Conservation (phyloP, 2,888 invertebrate species). For the Acrobeloides nanus region DNA sequence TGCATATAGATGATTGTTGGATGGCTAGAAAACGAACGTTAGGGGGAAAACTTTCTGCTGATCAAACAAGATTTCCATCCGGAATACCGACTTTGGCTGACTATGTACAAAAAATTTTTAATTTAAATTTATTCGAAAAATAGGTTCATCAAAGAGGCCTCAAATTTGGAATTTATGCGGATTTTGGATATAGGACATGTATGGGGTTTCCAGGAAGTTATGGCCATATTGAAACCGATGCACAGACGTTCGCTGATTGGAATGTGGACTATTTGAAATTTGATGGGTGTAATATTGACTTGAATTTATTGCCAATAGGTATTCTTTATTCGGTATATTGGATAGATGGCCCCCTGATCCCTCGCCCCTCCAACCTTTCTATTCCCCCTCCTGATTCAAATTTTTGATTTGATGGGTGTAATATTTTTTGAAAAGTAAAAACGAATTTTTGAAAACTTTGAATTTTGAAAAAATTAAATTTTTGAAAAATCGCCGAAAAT, state of each 20-base stretch:
- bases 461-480: too few relatives aligned
- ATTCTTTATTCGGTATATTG: too few relatives aligned
- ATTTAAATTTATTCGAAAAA: too few relatives aligned
- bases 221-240: constrained; percentile 76
- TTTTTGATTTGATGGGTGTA: constrained; percentile 77
- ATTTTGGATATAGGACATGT: constrained; percentile 92
- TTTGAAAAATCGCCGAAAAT: too few relatives aligned
- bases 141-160: constrained; percentile 86
- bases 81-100: too few relatives aligned
- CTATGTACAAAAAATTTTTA: too few relatives aligned
- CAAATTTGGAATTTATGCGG: constrained; percentile 94
- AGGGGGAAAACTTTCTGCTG: too few relatives aligned
- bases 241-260: constrained; percentile 87
- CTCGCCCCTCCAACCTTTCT: too few relatives aligned
- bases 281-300: constrained; percentile 89
- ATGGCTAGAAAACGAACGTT: too few relatives aligned
- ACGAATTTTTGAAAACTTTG: background rate
- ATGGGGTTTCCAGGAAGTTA: constrained; percentile 90
- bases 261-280: constrained; percentile 87
- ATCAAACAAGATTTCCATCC: too few relatives aligned
- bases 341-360: too few relatives aligned
- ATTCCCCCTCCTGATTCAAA: constrained; percentile 88
- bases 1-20: too few relatives aligned
- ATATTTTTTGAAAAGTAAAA: background rate
- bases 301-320: constrained; percentile 58